Base-by-base conservation (phyloP, 2,888 invertebrate species). In the Lymantria monacha region DNA sequence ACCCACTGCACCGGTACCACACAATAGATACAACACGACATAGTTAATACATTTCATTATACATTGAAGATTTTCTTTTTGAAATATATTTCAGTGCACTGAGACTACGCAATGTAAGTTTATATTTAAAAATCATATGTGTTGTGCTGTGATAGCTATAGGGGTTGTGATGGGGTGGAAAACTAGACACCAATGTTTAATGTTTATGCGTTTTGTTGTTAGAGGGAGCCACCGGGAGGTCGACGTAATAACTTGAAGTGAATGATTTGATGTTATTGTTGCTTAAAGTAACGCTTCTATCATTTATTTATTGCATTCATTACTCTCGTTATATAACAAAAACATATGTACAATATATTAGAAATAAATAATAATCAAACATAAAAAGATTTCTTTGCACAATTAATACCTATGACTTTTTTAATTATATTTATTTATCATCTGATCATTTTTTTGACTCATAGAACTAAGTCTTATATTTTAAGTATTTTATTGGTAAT, bases 131-230 rank as follows among this genome's bases (percentile, higher is more conserved):
- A 61, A 61, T 38, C 15, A 15, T 58, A 51, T 52, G n/a, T n/a
- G 14, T 45, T 12, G 8, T 13, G 3, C 8, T 30, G 48, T 44
- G 51, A 53, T 56, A 48, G 42, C 52, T 49, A 30, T 13, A 30
- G 10, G 42, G 62, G 47, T 51, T 48, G 45, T 44, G 44, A 41
- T 49, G 57, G 53, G 53, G 55, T 53, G 53, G 53, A 52, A 53
- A 50, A 63, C 54, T 59, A 65, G 61, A 65, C 59, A 57, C 54
- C 66, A 13, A 67, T 68, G 73, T 69, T 71, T 74, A 71, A 74
- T 74, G 76, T 75, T 74, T 70, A 70, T 72, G 61, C 62, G 69
- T 65, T 70, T 60, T 59, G 64, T 61, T 63, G 61, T 63, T 54
- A 48, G 52, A 66, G 58, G 65, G 64, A 66, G 65, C 51, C 46